Conservation (phyloP, 2,888 invertebrate species). For the Silvanus unidentatus region DNA sequence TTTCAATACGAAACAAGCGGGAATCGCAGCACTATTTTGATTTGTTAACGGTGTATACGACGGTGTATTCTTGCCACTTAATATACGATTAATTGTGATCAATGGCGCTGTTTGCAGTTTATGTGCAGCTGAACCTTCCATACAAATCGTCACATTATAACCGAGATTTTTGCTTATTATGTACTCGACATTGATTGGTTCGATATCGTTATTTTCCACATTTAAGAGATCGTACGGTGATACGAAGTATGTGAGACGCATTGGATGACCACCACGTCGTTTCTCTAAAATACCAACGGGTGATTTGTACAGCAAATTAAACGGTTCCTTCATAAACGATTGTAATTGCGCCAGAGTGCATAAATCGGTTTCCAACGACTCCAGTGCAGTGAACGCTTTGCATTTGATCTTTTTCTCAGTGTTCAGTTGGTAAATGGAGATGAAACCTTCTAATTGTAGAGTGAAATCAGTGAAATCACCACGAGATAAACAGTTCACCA, state of each 20-base stretch:
- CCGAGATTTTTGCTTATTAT: slow-evolving; percentile 67
- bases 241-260: slow-evolving; percentile 91
- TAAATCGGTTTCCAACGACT: slow-evolving; percentile 86
- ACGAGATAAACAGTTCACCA: slow-evolving; percentile 74
- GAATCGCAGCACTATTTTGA: slow-evolving; percentile 82
- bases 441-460: slow-evolving; percentile 73
- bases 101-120: slow-evolving; percentile 72
- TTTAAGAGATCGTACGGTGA: slow-evolving; percentile 88
- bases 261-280: slow-evolving; percentile 82
- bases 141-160: slow-evolving; percentile 80
- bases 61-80: slow-evolving; percentile 72
- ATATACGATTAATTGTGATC: slow-evolving; percentile 61
- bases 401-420: slow-evolving; percentile 92
- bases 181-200: slow-evolving; percentile 70
- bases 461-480: slow-evolving; percentile 91
- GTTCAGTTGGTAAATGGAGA: slow-evolving; percentile 88
- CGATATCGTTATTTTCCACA: slow-evolving; percentile 63
- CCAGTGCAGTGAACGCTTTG: slow-evolving; percentile 87
- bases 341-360: slow-evolving; percentile 73
- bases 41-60: slow-evolving; percentile 73
- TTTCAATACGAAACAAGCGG: slow-evolving; percentile 79
- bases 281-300: slow-evolving; percentile 82
- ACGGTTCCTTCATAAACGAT: slow-evolving; percentile 63
- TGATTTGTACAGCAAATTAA: slow-evolving; percentile 77
- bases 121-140: slow-evolving; percentile 82